Base-by-base conservation (phyloP, 2,888 invertebrate species). In the Nudaria mundana region DNA sequence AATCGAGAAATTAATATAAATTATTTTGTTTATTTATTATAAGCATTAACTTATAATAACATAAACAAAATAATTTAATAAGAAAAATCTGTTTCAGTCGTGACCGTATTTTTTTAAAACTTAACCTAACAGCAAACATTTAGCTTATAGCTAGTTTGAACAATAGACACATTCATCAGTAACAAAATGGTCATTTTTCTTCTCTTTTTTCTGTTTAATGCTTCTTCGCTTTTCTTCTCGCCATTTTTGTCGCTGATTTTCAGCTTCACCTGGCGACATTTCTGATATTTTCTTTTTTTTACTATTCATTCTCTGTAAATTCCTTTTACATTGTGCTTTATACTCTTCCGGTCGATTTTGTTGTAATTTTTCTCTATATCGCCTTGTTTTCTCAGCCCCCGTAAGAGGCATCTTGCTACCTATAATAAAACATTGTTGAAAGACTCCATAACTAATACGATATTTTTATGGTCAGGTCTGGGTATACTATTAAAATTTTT, bases 211-310 rank as follows among this genome's bases (percentile, higher is more conserved):
- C 20, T 26, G 6, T 15, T 16, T 22, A 30, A 14, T 24, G 24
- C 35, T 40, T 7, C 12, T 35, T 16, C 26, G 11, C 25, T 40
- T 36, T 26, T 40, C 26, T 32, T 36, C 25, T 24, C 40, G 28
- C 33, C 39, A 39, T 14, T 28, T 37, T 37, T 36, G 12, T n/a
- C 37, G 37, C 22, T 39, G 38, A 10, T 26, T 7, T 28, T 34
- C 32, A 6, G 39, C 44, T 31, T 44, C 44, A n/a, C 30, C 26
- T 31, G 30, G 23, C 8, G 37, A 30, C 24, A 43, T 30, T 26
- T 44, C 30, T 10, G 38, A 44, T 22, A 39, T 35, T 44, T 44
- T 43, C 28, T 37, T 37, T 31, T 30, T 42, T 14, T 37, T 28
- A 2, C 30, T 18, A 20, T 41, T 41, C n/a, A 41, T 30, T 34